Evolutionary conservation across 2,797 vertebrate genomes (phyloP).

Genomic region (Hippopotamyrus pictus): DNA sequence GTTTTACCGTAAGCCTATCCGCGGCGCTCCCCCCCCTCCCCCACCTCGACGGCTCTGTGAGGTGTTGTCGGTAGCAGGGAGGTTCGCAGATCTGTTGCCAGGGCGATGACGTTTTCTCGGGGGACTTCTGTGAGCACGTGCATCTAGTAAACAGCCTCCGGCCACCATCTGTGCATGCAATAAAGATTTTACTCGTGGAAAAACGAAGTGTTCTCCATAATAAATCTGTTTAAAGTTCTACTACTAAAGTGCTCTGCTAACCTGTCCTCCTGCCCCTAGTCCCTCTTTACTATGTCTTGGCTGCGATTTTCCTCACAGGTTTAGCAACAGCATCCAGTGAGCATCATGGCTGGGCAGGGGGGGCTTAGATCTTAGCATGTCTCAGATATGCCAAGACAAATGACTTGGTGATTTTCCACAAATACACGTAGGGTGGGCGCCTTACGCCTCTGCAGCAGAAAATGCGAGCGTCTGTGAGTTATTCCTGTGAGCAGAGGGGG

Average conservation of each 20-base stretch:
- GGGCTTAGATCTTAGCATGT: not conserved
- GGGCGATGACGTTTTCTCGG: not conserved
- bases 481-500: not conserved
- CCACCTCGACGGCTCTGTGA: conserved; percentile 10
- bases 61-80: conserved; percentile 35
- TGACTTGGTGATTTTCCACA: not conserved
- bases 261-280: not conserved
- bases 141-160: conserved; percentile 55
- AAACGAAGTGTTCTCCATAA: conserved; percentile 35
- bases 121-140: conserved; percentile 49
- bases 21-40: not conserved
- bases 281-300: not conserved
- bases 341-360: not conserved
- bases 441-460: not conserved
- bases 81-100: not conserved
- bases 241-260: not conserved
- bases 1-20: not conserved
- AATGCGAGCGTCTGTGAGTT: not conserved
- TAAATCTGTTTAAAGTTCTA: conserved; percentile 31
- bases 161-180: conserved; percentile 71
- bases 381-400: not conserved
- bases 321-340: not conserved
- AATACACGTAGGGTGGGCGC: too few species aligned
- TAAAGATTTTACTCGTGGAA: conserved; percentile 68
- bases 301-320: not conserved